phyloP scores from a whole-genome alignment of 2,113 vertebrate species.

The Tupaia chinensis region DNA sequence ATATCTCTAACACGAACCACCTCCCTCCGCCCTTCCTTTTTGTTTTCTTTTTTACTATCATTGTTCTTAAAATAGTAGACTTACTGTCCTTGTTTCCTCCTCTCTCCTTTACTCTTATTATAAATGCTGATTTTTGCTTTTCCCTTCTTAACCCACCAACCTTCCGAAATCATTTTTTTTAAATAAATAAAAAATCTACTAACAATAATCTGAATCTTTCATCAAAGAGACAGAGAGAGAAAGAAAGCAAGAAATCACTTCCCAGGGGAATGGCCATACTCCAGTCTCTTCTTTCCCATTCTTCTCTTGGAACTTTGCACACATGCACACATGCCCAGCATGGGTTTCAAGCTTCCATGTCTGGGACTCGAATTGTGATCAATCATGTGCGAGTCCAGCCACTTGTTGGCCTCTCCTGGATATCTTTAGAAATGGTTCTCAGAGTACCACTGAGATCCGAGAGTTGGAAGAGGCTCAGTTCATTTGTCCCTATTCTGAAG shows the following conservation, averaged over 20 bases:
- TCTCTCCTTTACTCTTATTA: not conserved
- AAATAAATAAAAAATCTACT: not conserved
- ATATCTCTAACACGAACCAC: not conserved
- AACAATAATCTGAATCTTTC: not conserved
- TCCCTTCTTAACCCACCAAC: not conserved
- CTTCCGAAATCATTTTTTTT: not conserved
- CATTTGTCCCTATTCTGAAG: not conserved
- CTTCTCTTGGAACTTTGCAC: too few species aligned
- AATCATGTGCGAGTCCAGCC: too few species aligned
- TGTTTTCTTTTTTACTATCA: not conserved
- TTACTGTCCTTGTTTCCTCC: not conserved
- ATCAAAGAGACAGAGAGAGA: not conserved
- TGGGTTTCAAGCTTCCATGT: too few species aligned
- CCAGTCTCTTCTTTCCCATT: too few species aligned
- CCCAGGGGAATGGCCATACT: too few species aligned
- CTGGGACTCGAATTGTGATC: too few species aligned
- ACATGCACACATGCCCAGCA: too few species aligned
- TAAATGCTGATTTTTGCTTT: not conserved
- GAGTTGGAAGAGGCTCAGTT: not conserved
- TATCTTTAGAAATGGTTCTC: not conserved
- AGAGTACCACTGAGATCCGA: not conserved
- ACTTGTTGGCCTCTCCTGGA: not conserved
- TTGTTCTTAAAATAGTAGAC: not conserved
- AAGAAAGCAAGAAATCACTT: too few species aligned
- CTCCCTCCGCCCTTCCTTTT: not conserved